Evolutionary conservation across 2,888 invertebrate species (phyloP).

Genomic region (Drosophila mimetica): DNA sequence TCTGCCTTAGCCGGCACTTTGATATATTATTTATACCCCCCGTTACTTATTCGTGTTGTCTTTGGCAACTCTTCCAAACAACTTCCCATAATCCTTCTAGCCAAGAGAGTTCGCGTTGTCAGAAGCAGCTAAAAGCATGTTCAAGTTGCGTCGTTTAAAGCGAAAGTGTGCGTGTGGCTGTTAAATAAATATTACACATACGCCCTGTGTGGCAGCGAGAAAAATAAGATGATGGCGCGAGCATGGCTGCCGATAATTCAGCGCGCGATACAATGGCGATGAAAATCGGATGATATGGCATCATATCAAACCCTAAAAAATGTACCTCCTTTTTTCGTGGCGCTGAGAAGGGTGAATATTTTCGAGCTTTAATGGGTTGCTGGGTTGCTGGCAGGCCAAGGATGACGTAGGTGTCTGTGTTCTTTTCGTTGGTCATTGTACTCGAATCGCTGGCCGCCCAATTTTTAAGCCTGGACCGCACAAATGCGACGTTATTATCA

Average conservation of each 20-base stretch:
- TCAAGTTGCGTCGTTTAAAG: constrained; percentile 38
- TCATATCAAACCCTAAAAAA: constrained; percentile 44
- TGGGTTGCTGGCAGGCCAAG: constrained; percentile 1
- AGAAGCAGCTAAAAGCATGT: constrained; percentile 23
- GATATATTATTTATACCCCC: constrained; percentile 26
- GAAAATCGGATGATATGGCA: constrained; percentile 62
- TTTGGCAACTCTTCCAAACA: constrained; percentile 19
- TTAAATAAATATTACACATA: constrained; percentile 68
- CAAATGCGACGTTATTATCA: constrained; percentile 73
- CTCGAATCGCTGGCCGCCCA: constrained; percentile 32
- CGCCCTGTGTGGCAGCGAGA: constrained; percentile 46
- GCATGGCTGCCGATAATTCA: constrained; percentile 31
- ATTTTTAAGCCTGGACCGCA: constrained; percentile 48
- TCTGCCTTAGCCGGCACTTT: not conserved
- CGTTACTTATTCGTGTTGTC: constrained; percentile 3
- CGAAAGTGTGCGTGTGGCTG: constrained; percentile 22
- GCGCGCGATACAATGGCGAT: constrained; percentile 51
- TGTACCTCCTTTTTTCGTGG: constrained; percentile 10
- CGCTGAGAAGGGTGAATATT: constrained; percentile 26
- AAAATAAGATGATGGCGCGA: constrained; percentile 34
- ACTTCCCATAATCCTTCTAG: constrained; percentile 30
- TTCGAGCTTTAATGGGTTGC: constrained; percentile 1
- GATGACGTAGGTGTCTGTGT: constrained; percentile 34
- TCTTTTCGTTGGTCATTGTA: constrained; percentile 61
- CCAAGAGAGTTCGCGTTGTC: constrained; percentile 18